Evolutionary conservation across 2,888 invertebrate species (phyloP), one percentile per base, ranked within the genome.

Genomic region (Nebria brevicollis): DNA sequence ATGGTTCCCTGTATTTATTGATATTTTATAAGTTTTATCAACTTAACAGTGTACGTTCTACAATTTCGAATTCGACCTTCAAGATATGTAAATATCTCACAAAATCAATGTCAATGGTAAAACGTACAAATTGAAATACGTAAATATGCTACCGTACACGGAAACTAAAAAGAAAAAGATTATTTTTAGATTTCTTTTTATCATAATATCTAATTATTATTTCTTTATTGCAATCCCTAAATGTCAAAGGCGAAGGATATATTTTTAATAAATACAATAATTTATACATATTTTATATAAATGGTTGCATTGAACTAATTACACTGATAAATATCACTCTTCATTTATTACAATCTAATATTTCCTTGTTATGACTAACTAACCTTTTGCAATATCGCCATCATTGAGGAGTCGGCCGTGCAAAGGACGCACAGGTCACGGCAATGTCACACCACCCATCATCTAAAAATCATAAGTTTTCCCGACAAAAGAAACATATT

Each of bases 41-140:
- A 34, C 34, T 34, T 34, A 34, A 34, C 34, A 34, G 34, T 34
- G 34, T 34, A 34, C 34, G 5, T 34, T 34, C 34, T 34, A 7
- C 20, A 64, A 65, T 75, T 75, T 75, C 65, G 75, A 64, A 25
- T 34, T 13, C 5, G 65, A 75, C 75, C 75, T 75, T 75, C 75
- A 64, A 8, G 13, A 75, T 25, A 75, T 75, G 75, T 75, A 64
- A 75, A 75, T 64, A 64, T 25, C 20, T 75, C 75, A 75, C 75
- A 75, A 75, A 65, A 75, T 75, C 75, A 75, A 26, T 75, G 75
- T 75, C 75, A 75, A 65, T 43, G 75, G 75, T 75, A 10, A 25
- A 26, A 10, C 26, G 34, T 72, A 72, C 34, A 34, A 72, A 72
- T 72, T 72, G 25, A 72, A 66, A 66, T 66, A 66, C 11, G 66